These are phyloP conservation scores for Peromyscus maniculatus DNA, from an alignment of 2,113 vertebrate genomes.

Conservation along the genomic window DNA sequence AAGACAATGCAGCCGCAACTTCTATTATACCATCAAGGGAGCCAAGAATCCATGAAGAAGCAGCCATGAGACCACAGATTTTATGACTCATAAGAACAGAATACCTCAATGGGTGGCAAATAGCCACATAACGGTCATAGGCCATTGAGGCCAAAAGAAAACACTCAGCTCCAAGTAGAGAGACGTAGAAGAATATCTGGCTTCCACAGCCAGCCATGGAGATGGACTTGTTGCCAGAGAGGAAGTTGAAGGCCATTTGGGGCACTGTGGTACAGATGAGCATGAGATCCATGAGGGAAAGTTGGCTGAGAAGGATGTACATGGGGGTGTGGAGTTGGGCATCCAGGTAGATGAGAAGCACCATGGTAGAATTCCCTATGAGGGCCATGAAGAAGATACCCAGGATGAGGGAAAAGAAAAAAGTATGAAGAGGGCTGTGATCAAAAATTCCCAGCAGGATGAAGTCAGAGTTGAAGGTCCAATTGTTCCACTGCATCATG, in stretches of 20 bases:
- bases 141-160: conserved; percentile 55
- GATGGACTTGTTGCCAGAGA: conserved; percentile 76
- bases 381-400: conserved; percentile 49
- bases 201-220: conserved; percentile 80
- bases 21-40: conserved; percentile 40
- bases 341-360: conserved; percentile 78
- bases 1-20: neutral
- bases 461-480: neutral
- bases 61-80: conserved; percentile 58
- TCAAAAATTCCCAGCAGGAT: conserved; percentile 51
- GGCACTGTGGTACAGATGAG: conserved; percentile 81
- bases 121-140: conserved; percentile 84
- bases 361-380: conserved; percentile 70
- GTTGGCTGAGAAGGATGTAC: conserved; percentile 86
- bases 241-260: conserved; percentile 81
- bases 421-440: neutral
- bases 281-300: conserved; percentile 85
- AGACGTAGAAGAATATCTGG: conserved; percentile 84
- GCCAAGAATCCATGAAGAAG: conserved; percentile 77
- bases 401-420: conserved; percentile 54
- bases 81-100: conserved; percentile 77
- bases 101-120: conserved; percentile 86
- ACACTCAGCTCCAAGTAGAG: conserved; percentile 65
- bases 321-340: conserved; percentile 78
- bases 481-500: neutral